phyloP scores from a whole-genome alignment of 1,140 invertebrate genomes.

The Pseudomyrmex concolor region DNA sequence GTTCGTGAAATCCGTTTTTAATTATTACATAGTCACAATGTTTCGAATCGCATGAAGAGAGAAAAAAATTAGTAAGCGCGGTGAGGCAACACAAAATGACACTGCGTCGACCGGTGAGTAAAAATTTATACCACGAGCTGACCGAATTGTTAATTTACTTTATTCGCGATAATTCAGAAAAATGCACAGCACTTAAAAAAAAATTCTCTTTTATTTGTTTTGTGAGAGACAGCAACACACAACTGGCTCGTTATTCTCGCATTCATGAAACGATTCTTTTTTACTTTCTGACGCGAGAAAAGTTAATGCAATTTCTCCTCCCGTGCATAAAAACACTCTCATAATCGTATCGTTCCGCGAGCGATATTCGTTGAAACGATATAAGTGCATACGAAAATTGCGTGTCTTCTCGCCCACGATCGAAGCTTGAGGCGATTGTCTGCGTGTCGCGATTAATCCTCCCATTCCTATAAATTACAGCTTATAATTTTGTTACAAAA shows the following conservation, averaged over 20 bases:
- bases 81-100: neutral
- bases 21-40: neutral
- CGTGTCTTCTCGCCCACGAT: conserved; percentile 25
- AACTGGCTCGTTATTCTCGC: neutral
- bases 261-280: neutral
- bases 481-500: conserved; percentile 6
- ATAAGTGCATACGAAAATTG: conserved; percentile 4
- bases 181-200: neutral
- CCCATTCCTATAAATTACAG: neutral
- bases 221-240: neutral
- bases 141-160: neutral
- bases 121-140: neutral
- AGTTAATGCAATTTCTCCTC: conserved; percentile 22
- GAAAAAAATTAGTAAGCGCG: neutral
- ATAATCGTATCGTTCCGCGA: neutral
- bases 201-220: neutral
- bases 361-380: conserved; percentile 8
- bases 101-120: conserved; percentile 7
- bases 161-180: neutral
- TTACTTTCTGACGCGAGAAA: conserved; percentile 25
- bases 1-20: no score
- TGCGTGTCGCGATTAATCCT: conserved; percentile 41
- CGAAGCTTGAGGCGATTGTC: neutral
- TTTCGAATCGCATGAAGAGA: neutral
- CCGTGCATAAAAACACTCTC: neutral